phyloP scores from a whole-genome alignment of 1,140 invertebrate species.

The Drosophila pruinosa region DNA sequence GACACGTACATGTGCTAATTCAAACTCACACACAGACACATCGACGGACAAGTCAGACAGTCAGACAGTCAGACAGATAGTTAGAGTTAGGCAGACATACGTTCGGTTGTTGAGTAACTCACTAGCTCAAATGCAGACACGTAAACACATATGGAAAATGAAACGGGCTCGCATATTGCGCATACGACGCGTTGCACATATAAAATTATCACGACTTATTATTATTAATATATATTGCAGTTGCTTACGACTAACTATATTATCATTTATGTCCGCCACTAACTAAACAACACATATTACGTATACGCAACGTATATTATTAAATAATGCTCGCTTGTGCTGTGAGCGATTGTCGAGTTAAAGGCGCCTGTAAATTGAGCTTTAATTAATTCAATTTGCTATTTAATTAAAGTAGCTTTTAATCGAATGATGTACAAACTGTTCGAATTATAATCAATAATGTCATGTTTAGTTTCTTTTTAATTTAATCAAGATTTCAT shows the following conservation, averaged over 20 bases:
- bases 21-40: slow-evolving; percentile 9
- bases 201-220: slow-evolving; percentile 29
- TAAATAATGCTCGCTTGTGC: neutral
- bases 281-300: neutral
- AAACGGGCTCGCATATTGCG: slow-evolving; percentile 33
- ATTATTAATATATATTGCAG: slow-evolving; percentile 31
- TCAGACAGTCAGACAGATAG: slow-evolving; percentile 1
- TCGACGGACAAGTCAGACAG: too few relatives aligned
- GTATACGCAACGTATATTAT: neutral
- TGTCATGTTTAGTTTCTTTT: too few relatives aligned
- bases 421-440: too few relatives aligned
- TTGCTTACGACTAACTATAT: slow-evolving; percentile 8
- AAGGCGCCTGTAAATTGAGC: neutral
- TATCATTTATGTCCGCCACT: too few relatives aligned
- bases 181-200: slow-evolving; percentile 44
- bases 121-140: slow-evolving; percentile 31
- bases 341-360: neutral
- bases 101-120: slow-evolving; percentile 18
- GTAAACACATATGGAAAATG: slow-evolving; percentile 23
- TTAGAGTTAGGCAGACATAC: slow-evolving; percentile 5
- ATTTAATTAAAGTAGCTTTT: too few relatives aligned
- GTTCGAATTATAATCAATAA: too few relatives aligned
- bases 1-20: slow-evolving; percentile 49
- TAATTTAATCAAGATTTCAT: too few relatives aligned
- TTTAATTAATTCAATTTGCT: too few relatives aligned